phyloP scores from a whole-genome alignment of 1,140 invertebrate species.

The Penaeus chinensis region DNA sequence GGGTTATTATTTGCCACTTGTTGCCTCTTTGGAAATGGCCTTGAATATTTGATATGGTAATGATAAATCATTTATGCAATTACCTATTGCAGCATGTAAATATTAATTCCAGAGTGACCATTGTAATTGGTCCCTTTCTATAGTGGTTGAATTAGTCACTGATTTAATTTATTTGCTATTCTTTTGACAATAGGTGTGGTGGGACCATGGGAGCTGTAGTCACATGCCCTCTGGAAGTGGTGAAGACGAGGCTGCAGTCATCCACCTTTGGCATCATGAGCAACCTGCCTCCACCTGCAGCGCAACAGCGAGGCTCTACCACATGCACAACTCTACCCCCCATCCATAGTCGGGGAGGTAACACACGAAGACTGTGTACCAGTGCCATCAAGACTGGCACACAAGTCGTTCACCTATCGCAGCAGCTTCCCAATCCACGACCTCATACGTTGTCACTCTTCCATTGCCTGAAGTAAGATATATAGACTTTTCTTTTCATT shows the following conservation, averaged over 20 bases:
- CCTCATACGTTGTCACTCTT: slow-evolving; percentile 55
- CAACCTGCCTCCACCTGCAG: slow-evolving; percentile 66
- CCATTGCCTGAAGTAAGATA: slow-evolving; percentile 63
- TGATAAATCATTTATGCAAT: no score
- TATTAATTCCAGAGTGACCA: not conserved
- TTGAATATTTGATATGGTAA: no score
- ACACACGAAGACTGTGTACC: slow-evolving; percentile 48
- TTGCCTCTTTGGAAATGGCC: no score
- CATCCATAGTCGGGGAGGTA: slow-evolving; percentile 29
- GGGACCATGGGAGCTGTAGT: slow-evolving; percentile 96
- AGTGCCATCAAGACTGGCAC: slow-evolving; percentile 51
- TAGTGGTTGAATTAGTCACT: slow-evolving; percentile 1
- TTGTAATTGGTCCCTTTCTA: not conserved
- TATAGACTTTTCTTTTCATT: not conserved
- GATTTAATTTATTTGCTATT: not conserved
- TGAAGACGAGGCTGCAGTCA: slow-evolving; percentile 97
- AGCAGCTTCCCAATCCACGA: slow-evolving; percentile 52
- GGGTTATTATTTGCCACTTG: no score
- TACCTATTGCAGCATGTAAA: no score
- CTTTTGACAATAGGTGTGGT: slow-evolving; percentile 78
- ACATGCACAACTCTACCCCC: slow-evolving; percentile 65
- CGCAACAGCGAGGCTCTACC: slow-evolving; percentile 69
- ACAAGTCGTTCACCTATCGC: slow-evolving; percentile 61
- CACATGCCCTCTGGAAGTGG: slow-evolving; percentile 98
- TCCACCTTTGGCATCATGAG: slow-evolving; percentile 78